A percentile compares a stretch with the other conserved stretches of the same genome.
phyloP scores from a whole-genome alignment of 2,113 vertebrate genomes.

The Takifugu bimaculatus region DNA sequence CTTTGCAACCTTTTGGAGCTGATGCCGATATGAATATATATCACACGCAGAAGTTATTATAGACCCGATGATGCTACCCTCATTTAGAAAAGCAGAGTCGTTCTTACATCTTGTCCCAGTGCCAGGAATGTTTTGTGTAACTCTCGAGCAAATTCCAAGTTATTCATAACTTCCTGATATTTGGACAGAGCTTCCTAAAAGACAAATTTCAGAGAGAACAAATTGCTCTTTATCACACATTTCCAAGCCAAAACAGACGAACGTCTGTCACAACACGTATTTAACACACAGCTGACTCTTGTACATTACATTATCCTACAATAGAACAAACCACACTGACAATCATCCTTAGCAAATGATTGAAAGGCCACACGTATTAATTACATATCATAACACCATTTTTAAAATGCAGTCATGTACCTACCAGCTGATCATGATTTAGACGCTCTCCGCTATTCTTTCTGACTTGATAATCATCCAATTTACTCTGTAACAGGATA shows the following conservation, averaged over 20 bases:
- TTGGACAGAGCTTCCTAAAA: slow-evolving; percentile 92
- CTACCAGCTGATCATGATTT: slow-evolving; percentile 95
- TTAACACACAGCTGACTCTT: too few relatives aligned
- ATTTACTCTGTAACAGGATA: slow-evolving; percentile 79
- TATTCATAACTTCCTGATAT: slow-evolving; percentile 91
- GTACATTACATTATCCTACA: too few relatives aligned
- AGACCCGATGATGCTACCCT: neutral
- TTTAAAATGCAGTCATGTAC: slow-evolving; percentile 22
- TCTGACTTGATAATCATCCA: slow-evolving; percentile 92
- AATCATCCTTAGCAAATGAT: too few relatives aligned
- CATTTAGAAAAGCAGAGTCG: neutral
- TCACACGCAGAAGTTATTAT: neutral
- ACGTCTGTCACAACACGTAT: too few relatives aligned
- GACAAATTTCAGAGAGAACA: too few relatives aligned
- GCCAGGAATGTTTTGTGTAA: slow-evolving; percentile 91
- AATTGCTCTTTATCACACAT: too few relatives aligned
- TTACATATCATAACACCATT: neutral
- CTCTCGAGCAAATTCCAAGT: slow-evolving; percentile 95
- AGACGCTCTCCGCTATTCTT: slow-evolving; percentile 91
- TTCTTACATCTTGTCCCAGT: slow-evolving; percentile 93
- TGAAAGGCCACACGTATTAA: too few relatives aligned
- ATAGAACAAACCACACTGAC: too few relatives aligned
- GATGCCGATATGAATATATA: neutral
- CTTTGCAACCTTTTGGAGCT: slow-evolving; percentile 96
- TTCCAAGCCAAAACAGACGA: neutral